A percentile compares a stretch with the other conserved stretches of the same genome.
These are phyloP conservation scores for Erebia ligea DNA, from an alignment of 2,888 invertebrate genomes.

Conservation along the genomic window DNA sequence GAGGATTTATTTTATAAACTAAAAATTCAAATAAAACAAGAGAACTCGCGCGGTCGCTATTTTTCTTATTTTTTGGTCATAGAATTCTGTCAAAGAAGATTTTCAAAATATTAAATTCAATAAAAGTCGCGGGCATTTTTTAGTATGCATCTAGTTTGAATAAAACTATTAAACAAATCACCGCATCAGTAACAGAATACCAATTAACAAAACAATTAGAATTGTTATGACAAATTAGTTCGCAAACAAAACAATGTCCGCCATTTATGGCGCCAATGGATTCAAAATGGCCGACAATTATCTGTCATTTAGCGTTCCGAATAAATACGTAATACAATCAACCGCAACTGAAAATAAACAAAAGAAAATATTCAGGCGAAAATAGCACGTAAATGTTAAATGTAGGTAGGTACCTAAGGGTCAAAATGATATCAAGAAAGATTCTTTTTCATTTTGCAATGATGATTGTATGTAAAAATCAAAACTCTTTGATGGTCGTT, in stretches of 20 bases:
- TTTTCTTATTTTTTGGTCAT: too few species aligned
- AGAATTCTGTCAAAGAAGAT: too few species aligned
- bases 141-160: background rate
- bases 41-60: too few species aligned
- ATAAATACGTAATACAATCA: slow-evolving; percentile 36
- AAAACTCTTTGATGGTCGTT: slow-evolving; percentile 19
- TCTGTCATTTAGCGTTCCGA: slow-evolving; percentile 51
- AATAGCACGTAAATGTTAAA: slow-evolving; percentile 9
- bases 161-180: slow-evolving; percentile 14
- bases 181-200: slow-evolving; percentile 48
- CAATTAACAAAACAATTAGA: slow-evolving; percentile 61
- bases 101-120: too few species aligned
- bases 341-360: slow-evolving; percentile 11
- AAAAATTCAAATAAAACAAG: too few species aligned
- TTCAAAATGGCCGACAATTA: slow-evolving; percentile 73
- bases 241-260: slow-evolving; percentile 49
- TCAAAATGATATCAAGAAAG: background rate
- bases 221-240: slow-evolving; percentile 63
- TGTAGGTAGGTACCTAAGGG: background rate
- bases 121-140: too few species aligned
- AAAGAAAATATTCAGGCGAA: slow-evolving; percentile 19
- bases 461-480: slow-evolving; percentile 65
- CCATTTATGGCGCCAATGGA: slow-evolving; percentile 56
- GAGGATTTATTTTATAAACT: too few species aligned
- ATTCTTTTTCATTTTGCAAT: slow-evolving; percentile 18